Evolutionary conservation across 2,797 vertebrate species (phyloP).

Genomic region (Corythornis leucogaster): DNA sequence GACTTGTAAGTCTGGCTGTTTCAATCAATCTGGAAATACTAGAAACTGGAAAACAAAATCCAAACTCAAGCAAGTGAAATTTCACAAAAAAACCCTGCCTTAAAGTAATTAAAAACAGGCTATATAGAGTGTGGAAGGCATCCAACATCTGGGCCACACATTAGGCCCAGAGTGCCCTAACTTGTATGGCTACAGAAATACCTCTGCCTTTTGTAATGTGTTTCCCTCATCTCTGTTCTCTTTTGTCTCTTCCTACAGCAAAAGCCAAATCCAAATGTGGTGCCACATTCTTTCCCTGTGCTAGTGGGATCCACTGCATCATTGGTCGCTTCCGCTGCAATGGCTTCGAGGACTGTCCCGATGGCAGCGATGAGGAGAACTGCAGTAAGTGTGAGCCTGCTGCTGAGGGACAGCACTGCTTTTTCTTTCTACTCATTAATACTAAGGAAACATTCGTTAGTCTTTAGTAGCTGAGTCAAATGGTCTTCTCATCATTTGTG

Average conservation of each 20-base stretch:
- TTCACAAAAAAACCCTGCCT: background rate
- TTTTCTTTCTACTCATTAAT: background rate
- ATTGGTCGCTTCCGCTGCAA: slow-evolving; percentile 97
- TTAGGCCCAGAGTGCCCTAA: background rate
- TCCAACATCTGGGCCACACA: accelerated
- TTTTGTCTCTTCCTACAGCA: slow-evolving; percentile 75
- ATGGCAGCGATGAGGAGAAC: slow-evolving; percentile 95
- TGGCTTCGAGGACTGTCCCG: slow-evolving; percentile 94
- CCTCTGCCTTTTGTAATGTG: background rate
- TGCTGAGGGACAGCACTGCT: background rate
- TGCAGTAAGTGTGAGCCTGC: slow-evolving; percentile 89
- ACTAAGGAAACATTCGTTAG: accelerated
- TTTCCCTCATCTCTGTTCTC: background rate
- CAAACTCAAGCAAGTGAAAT: background rate
- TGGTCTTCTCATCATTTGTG: background rate
- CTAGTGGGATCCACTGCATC: slow-evolving; percentile 95
- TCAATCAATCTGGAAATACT: background rate
- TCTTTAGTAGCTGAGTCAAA: background rate
- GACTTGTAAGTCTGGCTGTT: background rate
- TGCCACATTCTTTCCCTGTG: slow-evolving; percentile 92
- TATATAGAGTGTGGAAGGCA: background rate
- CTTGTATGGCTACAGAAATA: background rate
- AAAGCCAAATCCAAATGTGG: slow-evolving; percentile 93
- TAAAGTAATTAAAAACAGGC: background rate
- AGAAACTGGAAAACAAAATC: background rate